A percentile compares a stretch with the other conserved stretches of the same genome.
These are phyloP conservation scores for Dendrolimus punctatus DNA, from an alignment of 1,140 invertebrate species.

Conservation along the genomic window DNA sequence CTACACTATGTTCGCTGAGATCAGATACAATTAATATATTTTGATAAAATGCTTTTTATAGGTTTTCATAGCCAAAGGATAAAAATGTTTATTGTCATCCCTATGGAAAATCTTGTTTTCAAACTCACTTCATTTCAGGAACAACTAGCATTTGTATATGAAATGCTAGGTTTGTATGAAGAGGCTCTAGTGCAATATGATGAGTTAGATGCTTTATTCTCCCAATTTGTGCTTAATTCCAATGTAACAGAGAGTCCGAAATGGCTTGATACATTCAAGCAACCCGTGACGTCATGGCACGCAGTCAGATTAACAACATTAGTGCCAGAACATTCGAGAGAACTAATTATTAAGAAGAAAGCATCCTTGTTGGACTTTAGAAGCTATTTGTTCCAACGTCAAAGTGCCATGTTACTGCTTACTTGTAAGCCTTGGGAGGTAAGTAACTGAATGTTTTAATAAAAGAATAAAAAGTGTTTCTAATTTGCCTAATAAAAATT, in stretches of 20 bases:
- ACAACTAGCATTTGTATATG: slow-evolving; percentile 94
- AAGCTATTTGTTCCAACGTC: slow-evolving; percentile 95
- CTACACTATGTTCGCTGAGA: no score
- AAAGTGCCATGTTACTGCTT: slow-evolving; percentile 89
- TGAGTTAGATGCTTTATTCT: slow-evolving; percentile 96
- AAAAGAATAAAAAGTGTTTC: no score
- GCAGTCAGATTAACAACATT: slow-evolving; percentile 82
- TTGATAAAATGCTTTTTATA: no score
- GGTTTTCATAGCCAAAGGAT: no score
- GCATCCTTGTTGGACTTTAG: slow-evolving; percentile 91
- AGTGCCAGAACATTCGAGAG: slow-evolving; percentile 79
- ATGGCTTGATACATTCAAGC: slow-evolving; percentile 86
- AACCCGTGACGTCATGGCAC: slow-evolving; percentile 85
- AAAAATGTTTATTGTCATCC: no score
- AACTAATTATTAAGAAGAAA: slow-evolving; percentile 79
- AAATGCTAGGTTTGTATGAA: slow-evolving; percentile 94
- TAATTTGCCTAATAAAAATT: no score
- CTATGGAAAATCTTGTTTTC: neutral
- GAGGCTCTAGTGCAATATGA: slow-evolving; percentile 98
- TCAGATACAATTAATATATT: no score
- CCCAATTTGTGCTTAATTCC: slow-evolving; percentile 95
- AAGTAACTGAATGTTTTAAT: slow-evolving; percentile 31
- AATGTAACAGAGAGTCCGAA: slow-evolving; percentile 86
- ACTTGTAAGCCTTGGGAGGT: slow-evolving; percentile 87
- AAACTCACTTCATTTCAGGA: slow-evolving; percentile 76